Evolutionary conservation across 2,797 vertebrate genomes (phyloP).

Genomic region (Argentina silus): DNA sequence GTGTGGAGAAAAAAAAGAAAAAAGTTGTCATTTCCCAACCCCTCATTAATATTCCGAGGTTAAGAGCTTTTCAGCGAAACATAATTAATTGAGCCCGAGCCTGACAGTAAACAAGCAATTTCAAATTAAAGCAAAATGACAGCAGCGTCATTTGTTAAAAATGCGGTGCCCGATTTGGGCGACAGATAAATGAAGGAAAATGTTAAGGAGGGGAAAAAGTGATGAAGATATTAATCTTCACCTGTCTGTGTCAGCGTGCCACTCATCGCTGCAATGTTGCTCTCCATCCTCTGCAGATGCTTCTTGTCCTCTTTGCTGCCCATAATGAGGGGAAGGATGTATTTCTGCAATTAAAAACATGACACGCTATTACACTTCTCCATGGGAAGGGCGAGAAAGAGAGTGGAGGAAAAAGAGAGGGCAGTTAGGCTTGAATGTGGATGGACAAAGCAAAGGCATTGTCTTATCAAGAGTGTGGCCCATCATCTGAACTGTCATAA

Average conservation of each 20-base stretch:
- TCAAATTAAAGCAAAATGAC: constrained; percentile 99
- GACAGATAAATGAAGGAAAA: constrained; percentile 99
- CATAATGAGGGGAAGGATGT: constrained; percentile 96
- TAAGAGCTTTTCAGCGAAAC: constrained; percentile 99
- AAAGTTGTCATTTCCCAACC: constrained; percentile 95
- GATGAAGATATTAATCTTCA: constrained; percentile 99
- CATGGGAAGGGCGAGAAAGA: constrained; percentile 19
- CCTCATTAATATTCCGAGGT: constrained; percentile 99
- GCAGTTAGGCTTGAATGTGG: background rate
- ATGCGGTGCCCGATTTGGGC: constrained; percentile 94
- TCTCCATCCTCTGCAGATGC: constrained; percentile 97
- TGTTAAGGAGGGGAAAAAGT: constrained; percentile 90
- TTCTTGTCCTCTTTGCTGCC: constrained; percentile 97
- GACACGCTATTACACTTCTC: constrained; percentile 75
- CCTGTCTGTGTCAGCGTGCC: constrained; percentile 99
- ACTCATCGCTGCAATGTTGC: constrained; percentile 95
- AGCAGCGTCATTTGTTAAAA: constrained; percentile 99
- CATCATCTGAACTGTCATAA: constrained; percentile 47
- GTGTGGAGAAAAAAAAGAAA: background rate
- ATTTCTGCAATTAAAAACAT: constrained; percentile 91
- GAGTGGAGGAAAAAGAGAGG: background rate
- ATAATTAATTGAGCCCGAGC: constrained; percentile 99
- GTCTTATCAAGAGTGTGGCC: constrained; percentile 40
- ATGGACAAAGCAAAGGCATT: constrained; percentile 45
- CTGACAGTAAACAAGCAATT: constrained; percentile 99